Evolutionary conservation across 1,140 invertebrate species (phyloP).

Genomic region (Yoshiicerus persimilis): DNA sequence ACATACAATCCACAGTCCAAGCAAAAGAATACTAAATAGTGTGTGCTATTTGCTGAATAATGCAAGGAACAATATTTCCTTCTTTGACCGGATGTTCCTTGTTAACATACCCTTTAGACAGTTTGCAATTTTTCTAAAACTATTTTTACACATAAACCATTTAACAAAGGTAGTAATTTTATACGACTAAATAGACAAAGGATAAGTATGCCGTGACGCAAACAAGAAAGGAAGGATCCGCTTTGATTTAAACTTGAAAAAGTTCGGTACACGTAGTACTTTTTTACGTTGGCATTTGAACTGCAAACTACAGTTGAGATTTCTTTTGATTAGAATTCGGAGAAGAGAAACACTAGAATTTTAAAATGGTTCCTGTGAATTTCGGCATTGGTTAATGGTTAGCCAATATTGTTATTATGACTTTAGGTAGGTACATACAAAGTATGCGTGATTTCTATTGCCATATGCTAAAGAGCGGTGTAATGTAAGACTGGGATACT

Average conservation of each 20-base stretch:
- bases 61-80: no score
- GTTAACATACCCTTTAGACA: no score
- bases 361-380: neutral
- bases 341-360: neutral
- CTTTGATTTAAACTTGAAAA: neutral
- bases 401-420: neutral
- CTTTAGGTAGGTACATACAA: neutral
- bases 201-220: neutral
- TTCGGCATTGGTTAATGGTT: neutral
- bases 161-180: neutral
- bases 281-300: neutral
- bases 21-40: no score
- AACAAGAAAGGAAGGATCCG: neutral
- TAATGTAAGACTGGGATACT: neutral
- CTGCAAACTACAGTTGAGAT: neutral
- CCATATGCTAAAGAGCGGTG: neutral
- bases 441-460: no score
- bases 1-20: no score
- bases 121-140: no score
- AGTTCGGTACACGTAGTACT: neutral
- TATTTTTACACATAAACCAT: neutral
- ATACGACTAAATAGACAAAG: neutral
- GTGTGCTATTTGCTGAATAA: no score
- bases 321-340: neutral
- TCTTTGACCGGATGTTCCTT: no score